phyloP scores from a whole-genome alignment of 2,113 vertebrate genomes.

The Barnardius zonarius region DNA sequence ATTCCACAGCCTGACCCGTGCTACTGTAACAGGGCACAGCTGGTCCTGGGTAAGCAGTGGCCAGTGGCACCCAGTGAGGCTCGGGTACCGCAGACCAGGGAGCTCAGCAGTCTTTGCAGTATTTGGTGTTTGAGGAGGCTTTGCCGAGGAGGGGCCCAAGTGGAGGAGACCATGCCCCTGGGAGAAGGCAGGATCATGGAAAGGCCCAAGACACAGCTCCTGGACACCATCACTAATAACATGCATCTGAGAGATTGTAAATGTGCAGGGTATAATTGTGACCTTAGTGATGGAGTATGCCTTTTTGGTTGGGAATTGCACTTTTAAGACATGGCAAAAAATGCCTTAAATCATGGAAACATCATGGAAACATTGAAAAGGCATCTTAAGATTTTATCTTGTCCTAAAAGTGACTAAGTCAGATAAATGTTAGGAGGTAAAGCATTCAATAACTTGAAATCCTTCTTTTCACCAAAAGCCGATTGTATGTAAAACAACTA shows the following conservation, averaged over 20 bases:
- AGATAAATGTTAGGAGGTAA: not conserved
- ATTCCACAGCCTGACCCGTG: not conserved
- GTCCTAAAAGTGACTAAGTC: not conserved
- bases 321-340: not conserved
- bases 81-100: not conserved
- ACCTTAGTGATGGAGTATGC: not conserved
- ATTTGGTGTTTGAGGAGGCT: not conserved
- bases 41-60: accelerated
- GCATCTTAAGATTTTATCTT: not conserved
- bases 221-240: too few species aligned
- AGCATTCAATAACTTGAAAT: not conserved
- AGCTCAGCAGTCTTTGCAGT: not conserved
- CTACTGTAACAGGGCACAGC: not conserved
- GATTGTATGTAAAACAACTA: not conserved
- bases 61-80: accelerated
- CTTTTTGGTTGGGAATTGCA: not conserved
- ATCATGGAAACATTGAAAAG: not conserved
- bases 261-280: not conserved
- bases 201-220: not conserved
- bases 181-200: not conserved
- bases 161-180: accelerated
- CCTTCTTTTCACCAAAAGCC: not conserved
- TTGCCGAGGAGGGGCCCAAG: not conserved
- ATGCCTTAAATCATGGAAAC: not conserved
- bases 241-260: not conserved